Evolutionary conservation across 2,113 vertebrate genomes (phyloP), one percentile per base, ranked within the genome.

Genomic region (Urocitellus parryii): DNA sequence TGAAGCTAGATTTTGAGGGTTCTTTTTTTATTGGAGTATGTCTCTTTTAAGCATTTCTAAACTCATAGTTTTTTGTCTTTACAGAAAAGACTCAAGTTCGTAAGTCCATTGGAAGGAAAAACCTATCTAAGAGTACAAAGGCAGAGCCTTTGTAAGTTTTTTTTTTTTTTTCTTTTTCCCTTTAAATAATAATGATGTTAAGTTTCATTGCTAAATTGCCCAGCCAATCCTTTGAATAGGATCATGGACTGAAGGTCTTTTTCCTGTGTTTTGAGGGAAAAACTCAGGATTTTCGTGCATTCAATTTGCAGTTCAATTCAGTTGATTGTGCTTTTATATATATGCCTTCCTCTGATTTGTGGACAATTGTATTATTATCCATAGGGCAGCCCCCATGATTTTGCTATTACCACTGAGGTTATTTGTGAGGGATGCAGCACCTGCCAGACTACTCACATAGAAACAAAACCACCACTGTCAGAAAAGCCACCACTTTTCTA

Each of bases 251-350:
- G 68, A 96, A 67, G 42, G 85, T 25, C 48, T 51, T 39, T 97
- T 76, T 22, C 42, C 32, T 96, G 94, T 90, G 34, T 97, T 53
- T 29, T 92, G 77, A 90, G 37, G 76, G 37, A 70, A 68, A 77
- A 70, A 39, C 27, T 53, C 17, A 17, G 39, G 85, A 93, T 84
- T 67, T 97, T 90, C 92, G 6, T 92, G 16, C 88, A n/a, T 73
- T 72, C n/a, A 73, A 16, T 96, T 91, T 96, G 81, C 76, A 73
- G 86, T 45, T 96, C 83, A 13, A 0, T 20, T 97, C 76, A 73
- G 25, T 92, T 96, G 80, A 48, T 90, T 96, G 34, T 58, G 53
- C 4, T 16, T 53, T 18, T 20, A 56, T 20, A 18, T 56, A 56
- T 56, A 56, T 20, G 53, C 72, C 73, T 88, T 51, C 63, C 68